Percentiles rank a stretch among this genome's conserved stretches.
Conservation (phyloP, 2,888 invertebrate genomes). For the Silvanus unidentatus region DNA sequence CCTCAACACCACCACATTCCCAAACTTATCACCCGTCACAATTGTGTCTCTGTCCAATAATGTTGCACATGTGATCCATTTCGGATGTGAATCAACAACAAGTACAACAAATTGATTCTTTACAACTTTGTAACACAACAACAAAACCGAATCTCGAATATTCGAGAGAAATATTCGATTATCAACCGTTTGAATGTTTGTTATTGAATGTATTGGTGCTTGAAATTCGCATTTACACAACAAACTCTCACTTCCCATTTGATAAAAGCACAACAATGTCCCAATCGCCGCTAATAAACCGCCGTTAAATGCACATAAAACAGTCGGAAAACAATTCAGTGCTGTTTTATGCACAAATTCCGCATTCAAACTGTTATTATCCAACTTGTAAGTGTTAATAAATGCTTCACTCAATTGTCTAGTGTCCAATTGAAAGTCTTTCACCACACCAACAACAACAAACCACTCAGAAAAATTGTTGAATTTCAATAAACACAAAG, state of each 20-base stretch:
- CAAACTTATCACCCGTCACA: slow-evolving; percentile 96
- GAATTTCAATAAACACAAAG: slow-evolving; percentile 61
- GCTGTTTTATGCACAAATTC: slow-evolving; percentile 92
- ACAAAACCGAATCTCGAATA: slow-evolving; percentile 94
- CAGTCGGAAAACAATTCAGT: slow-evolving; percentile 77
- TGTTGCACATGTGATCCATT: slow-evolving; percentile 90
- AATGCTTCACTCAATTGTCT: slow-evolving; percentile 75
- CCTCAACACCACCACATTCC: slow-evolving; percentile 80
- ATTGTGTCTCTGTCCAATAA: slow-evolving; percentile 94
- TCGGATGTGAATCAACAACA: slow-evolving; percentile 95
- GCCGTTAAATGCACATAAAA: slow-evolving; percentile 87
- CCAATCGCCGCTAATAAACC: slow-evolving; percentile 89
- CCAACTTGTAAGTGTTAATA: slow-evolving; percentile 79
- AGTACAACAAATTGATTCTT: slow-evolving; percentile 98
- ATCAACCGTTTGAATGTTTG: slow-evolving; percentile 89
- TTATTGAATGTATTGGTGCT: slow-evolving; percentile 74
- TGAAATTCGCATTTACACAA: slow-evolving; percentile 97
- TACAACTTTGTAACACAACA: slow-evolving; percentile 86
- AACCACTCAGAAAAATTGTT: slow-evolving; percentile 48
- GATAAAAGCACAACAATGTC: slow-evolving; percentile 85
- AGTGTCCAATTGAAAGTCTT: slow-evolving; percentile 85
- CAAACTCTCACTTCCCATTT: slow-evolving; percentile 93
- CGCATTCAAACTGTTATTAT: slow-evolving; percentile 71
- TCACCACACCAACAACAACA: slow-evolving; percentile 85
- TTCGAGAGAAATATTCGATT: slow-evolving; percentile 93